phyloP scores from a whole-genome alignment of 2,888 invertebrate species.

The Clepsis dumicolana region DNA sequence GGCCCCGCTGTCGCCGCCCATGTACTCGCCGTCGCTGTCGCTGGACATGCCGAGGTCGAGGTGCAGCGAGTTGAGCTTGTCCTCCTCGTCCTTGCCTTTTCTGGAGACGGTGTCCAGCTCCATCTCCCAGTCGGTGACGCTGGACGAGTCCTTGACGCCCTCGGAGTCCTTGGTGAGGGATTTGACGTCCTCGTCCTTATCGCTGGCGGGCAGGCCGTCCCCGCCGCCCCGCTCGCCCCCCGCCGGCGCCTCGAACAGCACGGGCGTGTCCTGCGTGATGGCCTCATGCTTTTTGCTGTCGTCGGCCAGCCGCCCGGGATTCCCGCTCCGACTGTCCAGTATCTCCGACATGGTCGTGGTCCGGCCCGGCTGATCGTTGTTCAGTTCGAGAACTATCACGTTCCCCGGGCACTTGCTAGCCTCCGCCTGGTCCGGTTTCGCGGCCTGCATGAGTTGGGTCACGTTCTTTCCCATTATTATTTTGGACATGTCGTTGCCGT shows the following conservation, averaged over 20 bases:
- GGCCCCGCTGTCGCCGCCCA: slow-evolving; percentile 66
- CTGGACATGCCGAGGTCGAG: slow-evolving; percentile 83
- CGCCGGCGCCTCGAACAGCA: slow-evolving; percentile 69
- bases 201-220: slow-evolving; percentile 50
- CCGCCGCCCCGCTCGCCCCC: slow-evolving; percentile 62
- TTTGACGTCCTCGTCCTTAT: slow-evolving; percentile 64
- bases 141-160: slow-evolving; percentile 72
- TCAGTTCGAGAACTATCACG: slow-evolving; percentile 80
- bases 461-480: slow-evolving; percentile 84
- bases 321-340: slow-evolving; percentile 69
- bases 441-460: slow-evolving; percentile 76
- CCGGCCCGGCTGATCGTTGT: slow-evolving; percentile 78
- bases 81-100: slow-evolving; percentile 76
- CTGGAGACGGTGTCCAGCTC: slow-evolving; percentile 85
- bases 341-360: slow-evolving; percentile 82
- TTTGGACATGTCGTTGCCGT: slow-evolving; percentile 81
- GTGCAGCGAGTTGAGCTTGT: slow-evolving; percentile 79
- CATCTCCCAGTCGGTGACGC: slow-evolving; percentile 87
- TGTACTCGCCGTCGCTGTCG: slow-evolving; percentile 79
- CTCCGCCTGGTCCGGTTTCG: slow-evolving; percentile 71
- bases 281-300: slow-evolving; percentile 59
- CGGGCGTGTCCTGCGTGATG: slow-evolving; percentile 87
- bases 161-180: slow-evolving; percentile 66
- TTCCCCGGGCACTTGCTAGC: slow-evolving; percentile 73
- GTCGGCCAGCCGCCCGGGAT: slow-evolving; percentile 54